Percentiles rank a stretch among this genome's conserved stretches.
Evolutionary conservation across 2,888 invertebrate genomes (phyloP).

Genomic region (Diabrotica balteata): DNA sequence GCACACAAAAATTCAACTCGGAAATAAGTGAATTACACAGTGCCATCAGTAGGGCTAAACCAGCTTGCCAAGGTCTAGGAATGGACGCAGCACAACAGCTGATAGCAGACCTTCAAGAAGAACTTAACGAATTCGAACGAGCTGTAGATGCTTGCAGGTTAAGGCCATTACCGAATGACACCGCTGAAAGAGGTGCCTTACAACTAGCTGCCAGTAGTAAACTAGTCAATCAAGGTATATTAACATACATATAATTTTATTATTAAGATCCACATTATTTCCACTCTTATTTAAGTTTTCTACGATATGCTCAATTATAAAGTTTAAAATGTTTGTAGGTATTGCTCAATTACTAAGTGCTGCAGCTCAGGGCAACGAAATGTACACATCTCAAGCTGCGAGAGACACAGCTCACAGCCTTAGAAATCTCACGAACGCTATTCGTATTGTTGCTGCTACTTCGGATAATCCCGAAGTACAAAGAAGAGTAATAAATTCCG

Average conservation of each 20-base stretch:
- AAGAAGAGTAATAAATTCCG: constrained; percentile 70
- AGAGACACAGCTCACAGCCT: constrained; percentile 81
- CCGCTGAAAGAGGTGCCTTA: constrained; percentile 65
- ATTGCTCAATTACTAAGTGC: constrained; percentile 88
- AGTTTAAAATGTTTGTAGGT: constrained; percentile 51
- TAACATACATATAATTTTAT: too few species aligned
- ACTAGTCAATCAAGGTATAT: constrained; percentile 79
- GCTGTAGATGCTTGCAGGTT: constrained; percentile 77
- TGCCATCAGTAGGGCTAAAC: constrained; percentile 58
- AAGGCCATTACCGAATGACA: constrained; percentile 79
- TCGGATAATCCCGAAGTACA: constrained; percentile 66
- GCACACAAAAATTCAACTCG: constrained; percentile 72
- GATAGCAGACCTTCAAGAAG: constrained; percentile 79
- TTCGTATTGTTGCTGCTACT: constrained; percentile 78
- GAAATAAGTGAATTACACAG: constrained; percentile 59
- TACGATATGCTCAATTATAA: neutral
- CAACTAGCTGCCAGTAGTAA: constrained; percentile 71
- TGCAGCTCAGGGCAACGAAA: constrained; percentile 81
- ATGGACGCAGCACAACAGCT: constrained; percentile 86
- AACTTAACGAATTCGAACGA: constrained; percentile 80
- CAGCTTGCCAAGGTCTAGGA: constrained; percentile 81
- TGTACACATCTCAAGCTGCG: constrained; percentile 82
- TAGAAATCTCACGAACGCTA: constrained; percentile 71
- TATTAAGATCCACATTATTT: neutral
- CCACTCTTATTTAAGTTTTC: neutral